phyloP scores from a whole-genome alignment of 2,113 vertebrate genomes.

The Irena cyanogastra region DNA sequence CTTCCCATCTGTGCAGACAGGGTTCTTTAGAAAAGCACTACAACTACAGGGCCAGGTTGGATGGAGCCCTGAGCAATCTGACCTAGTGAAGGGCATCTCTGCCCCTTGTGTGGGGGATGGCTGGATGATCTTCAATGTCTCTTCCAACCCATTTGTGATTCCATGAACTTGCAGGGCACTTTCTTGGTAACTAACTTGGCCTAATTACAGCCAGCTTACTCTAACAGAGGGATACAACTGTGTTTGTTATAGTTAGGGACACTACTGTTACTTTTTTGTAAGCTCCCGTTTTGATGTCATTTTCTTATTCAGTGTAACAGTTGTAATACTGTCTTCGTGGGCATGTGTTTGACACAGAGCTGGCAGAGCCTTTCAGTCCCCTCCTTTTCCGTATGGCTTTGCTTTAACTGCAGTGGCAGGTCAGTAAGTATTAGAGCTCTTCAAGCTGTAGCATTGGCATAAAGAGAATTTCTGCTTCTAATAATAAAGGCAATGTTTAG shows the following conservation, averaged over 20 bases:
- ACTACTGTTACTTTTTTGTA: background rate
- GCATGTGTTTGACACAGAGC: background rate
- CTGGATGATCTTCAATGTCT: background rate
- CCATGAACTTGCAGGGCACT: background rate
- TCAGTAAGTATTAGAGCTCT: background rate
- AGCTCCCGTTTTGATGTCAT: accelerated
- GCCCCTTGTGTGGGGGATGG: background rate
- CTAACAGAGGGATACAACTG: background rate
- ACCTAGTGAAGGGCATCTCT: background rate
- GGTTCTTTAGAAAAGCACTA: background rate
- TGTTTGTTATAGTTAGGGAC: background rate
- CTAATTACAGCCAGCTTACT: background rate
- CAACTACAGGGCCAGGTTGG: background rate
- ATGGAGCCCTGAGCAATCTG: background rate
- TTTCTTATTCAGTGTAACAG: background rate
- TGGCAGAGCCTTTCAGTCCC: background rate
- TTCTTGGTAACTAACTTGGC: background rate
- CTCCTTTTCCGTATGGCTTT: accelerated
- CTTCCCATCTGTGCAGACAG: background rate
- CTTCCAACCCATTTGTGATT: background rate
- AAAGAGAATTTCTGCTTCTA: background rate
- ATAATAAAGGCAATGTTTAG: background rate
- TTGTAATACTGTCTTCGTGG: accelerated
- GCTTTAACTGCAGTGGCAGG: background rate
- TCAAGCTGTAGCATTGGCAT: background rate